phyloP scores from a whole-genome alignment of 2,797 vertebrate genomes.

The Rallus crepitans region DNA sequence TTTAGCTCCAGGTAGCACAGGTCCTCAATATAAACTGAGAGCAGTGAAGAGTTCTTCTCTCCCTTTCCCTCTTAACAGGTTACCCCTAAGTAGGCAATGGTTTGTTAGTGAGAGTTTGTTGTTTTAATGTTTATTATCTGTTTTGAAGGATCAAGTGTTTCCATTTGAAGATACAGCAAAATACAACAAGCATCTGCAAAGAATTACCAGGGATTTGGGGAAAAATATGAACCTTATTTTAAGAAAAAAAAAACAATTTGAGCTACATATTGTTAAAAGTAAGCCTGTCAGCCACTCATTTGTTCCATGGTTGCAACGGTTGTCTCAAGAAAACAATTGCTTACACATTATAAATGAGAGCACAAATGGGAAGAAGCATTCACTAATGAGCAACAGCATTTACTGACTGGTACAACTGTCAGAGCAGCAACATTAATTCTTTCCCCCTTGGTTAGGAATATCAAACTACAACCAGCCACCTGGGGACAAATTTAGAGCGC shows the following conservation, averaged over 20 bases:
- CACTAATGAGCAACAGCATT: slow-evolving; percentile 28
- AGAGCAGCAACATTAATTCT: background rate
- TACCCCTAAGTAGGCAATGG: background rate
- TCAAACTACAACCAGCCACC: background rate
- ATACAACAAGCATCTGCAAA: slow-evolving; percentile 27
- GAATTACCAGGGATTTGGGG: slow-evolving; percentile 67
- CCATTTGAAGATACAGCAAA: slow-evolving; percentile 7
- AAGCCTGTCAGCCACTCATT: slow-evolving; percentile 52
- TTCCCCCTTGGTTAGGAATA: background rate
- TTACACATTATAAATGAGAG: slow-evolving; percentile 27
- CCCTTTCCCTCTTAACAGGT: background rate
- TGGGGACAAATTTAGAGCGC: background rate
- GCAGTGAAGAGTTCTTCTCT: background rate
- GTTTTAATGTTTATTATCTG: slow-evolving; percentile 33
- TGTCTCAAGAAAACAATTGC: slow-evolving; percentile 18
- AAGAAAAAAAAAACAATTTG: slow-evolving; percentile 41
- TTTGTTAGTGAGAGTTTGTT: background rate
- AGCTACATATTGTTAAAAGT: slow-evolving; percentile 47
- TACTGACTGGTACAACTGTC: background rate
- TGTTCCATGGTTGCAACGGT: background rate
- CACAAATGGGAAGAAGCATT: slow-evolving; percentile 13
- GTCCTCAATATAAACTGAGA: background rate
- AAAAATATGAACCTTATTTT: slow-evolving; percentile 39
- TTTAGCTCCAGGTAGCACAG: background rate
- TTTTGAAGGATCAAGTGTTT: slow-evolving; percentile 42